Conservation (phyloP, 2,888 invertebrate species). For the Chrysina gloriosa region DNA sequence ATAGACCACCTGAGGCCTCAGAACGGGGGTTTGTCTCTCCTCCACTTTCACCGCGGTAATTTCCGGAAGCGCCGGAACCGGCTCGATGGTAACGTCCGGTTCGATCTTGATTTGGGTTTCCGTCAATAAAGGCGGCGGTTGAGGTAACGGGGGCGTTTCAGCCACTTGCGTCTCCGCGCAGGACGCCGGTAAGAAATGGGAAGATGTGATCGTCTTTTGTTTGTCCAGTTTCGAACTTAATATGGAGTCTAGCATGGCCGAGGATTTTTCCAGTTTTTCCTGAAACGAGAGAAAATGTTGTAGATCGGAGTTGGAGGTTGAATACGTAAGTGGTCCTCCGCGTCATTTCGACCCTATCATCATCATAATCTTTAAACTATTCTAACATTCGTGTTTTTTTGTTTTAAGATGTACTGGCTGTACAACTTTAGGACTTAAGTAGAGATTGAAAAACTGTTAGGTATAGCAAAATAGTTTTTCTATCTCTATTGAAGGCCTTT, state of each 20-base stretch:
- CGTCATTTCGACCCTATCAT: too few relatives aligned
- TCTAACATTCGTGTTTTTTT: too few relatives aligned
- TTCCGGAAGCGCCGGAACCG: constrained; percentile 34
- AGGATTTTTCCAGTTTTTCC: constrained; percentile 72
- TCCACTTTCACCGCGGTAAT: constrained; percentile 38
- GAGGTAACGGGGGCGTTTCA: background rate
- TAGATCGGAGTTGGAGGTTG: constrained; percentile 54
- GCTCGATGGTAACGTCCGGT: constrained; percentile 49
- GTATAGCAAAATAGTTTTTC: too few relatives aligned
- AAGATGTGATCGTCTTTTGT: background rate
- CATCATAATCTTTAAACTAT: too few relatives aligned
- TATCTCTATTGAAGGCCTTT: too few relatives aligned
- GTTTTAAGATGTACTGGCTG: too few relatives aligned
- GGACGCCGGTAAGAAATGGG: too few relatives aligned
- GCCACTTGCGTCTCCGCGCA: constrained; percentile 50
- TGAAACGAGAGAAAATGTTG: constrained; percentile 62
- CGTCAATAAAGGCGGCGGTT: constrained; percentile 41
- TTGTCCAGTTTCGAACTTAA: constrained; percentile 62
- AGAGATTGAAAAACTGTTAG: too few relatives aligned
- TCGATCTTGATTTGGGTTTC: constrained; percentile 50
- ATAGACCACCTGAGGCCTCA: constrained; percentile 16
- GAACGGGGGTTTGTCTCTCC: background rate
- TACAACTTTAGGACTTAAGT: too few relatives aligned
- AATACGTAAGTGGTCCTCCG: too few relatives aligned
- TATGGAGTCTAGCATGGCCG: constrained; percentile 71